A percentile compares a stretch with the other conserved stretches of the same genome.
These are phyloP conservation scores for Papilio dardanus DNA, from an alignment of 1,140 invertebrate genomes.

Conservation along the genomic window DNA sequence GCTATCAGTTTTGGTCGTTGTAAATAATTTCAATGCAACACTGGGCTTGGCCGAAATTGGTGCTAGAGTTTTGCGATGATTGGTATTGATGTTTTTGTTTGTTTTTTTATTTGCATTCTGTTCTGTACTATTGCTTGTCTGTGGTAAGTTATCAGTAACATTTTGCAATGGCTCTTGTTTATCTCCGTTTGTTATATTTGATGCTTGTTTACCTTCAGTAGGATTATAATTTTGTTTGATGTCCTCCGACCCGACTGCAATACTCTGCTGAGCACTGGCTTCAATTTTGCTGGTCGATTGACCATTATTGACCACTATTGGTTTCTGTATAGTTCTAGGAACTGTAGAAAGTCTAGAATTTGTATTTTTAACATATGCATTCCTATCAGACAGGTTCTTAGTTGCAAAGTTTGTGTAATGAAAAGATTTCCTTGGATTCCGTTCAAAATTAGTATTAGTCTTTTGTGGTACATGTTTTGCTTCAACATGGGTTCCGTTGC, in stretches of 20 bases:
- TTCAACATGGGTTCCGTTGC: not conserved
- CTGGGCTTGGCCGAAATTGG: constrained; percentile 38
- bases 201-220: not conserved
- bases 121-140: not conserved
- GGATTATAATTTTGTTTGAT: not conserved
- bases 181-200: not conserved
- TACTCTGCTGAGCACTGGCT: not conserved
- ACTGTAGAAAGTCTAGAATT: not conserved
- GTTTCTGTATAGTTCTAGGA: constrained; percentile 7
- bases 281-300: not conserved
- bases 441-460: not conserved
- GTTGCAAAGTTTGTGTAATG: not conserved
- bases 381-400: not conserved
- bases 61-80: constrained; percentile 38
- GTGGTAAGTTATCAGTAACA: constrained; percentile 13
- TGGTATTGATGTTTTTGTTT: not conserved
- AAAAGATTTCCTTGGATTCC: not conserved
- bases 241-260: not conserved
- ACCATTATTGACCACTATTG: not conserved
- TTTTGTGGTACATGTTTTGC: constrained; percentile 2
- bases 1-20: constrained; percentile 34
- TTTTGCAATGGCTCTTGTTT: constrained; percentile 27
- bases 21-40: constrained; percentile 32
- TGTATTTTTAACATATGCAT: not conserved
- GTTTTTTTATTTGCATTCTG: constrained; percentile 5